These are phyloP conservation scores for Calephelis perditalis DNA, from an alignment of 2,888 invertebrate species.

Conservation along the genomic window DNA sequence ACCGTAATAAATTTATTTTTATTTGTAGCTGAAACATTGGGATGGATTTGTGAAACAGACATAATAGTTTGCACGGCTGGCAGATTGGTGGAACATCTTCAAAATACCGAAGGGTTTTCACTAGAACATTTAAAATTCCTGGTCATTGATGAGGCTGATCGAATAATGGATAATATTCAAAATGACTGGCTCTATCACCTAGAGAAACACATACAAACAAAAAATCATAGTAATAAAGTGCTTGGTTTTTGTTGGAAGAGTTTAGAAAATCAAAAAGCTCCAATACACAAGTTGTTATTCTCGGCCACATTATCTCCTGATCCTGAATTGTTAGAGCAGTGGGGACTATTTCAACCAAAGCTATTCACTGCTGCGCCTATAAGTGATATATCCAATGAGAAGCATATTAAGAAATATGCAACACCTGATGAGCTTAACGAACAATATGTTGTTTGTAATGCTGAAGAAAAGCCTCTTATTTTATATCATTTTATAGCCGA, in stretches of 20 bases:
- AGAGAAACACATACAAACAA: constrained; percentile 81
- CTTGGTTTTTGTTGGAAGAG: constrained; percentile 71
- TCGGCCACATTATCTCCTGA: constrained; percentile 99
- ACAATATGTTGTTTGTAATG: constrained; percentile 80
- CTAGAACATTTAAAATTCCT: constrained; percentile 85
- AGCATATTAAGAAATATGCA: constrained; percentile 84
- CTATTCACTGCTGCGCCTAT: constrained; percentile 87
- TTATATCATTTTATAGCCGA: constrained; percentile 84
- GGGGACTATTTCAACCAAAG: constrained; percentile 94
- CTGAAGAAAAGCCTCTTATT: constrained; percentile 88
- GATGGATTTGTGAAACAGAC: constrained; percentile 83
- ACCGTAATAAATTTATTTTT: constrained; percentile 12
- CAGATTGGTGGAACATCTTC: constrained; percentile 93
- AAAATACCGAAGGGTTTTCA: constrained; percentile 87
- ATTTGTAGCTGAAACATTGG: constrained; percentile 75
- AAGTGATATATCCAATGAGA: constrained; percentile 48
- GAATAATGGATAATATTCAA: constrained; percentile 93
- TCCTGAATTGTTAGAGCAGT: constrained; percentile 94
- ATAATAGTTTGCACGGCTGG: constrained; percentile 96
- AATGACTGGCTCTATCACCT: constrained; percentile 94
- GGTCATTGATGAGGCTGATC: constrained; percentile 98
- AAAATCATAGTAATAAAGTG: constrained; percentile 67
- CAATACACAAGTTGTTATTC: constrained; percentile 94
- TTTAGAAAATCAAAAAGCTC: constrained; percentile 61
- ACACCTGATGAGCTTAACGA: constrained; percentile 88